phyloP scores from a whole-genome alignment of 2,888 invertebrate species.

The Chalcis sispes region DNA sequence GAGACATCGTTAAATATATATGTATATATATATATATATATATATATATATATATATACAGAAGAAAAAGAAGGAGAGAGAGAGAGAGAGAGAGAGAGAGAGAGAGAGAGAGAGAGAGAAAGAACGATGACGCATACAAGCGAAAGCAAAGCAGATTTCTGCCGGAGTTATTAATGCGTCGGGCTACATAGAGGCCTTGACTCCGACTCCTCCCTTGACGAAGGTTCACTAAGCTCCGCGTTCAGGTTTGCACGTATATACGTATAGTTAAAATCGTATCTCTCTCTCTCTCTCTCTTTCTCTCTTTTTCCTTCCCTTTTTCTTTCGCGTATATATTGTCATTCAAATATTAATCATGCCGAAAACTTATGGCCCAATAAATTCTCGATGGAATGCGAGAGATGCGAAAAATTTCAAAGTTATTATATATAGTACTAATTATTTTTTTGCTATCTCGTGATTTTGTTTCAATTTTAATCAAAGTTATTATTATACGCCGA shows the following conservation, averaged over 20 bases:
- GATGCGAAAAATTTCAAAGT: not conserved
- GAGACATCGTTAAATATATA: too few species aligned
- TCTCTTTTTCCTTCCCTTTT: too few species aligned
- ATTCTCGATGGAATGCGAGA: not conserved
- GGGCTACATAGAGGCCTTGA: constrained; percentile 29
- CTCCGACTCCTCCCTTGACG: constrained; percentile 71
- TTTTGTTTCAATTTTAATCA: too few species aligned
- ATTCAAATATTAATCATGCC: not conserved
- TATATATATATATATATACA: too few species aligned
- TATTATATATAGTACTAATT: too few species aligned
- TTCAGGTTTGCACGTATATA: constrained; percentile 52
- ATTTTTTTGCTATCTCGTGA: too few species aligned
- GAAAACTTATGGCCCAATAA: not conserved
- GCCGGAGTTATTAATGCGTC: constrained; percentile 52
- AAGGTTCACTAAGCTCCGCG: constrained; percentile 65
- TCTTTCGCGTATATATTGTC: not conserved
- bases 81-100: too few species aligned
- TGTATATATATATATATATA: too few species aligned
- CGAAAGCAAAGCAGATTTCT: constrained; percentile 3
- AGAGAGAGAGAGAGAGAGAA: too few species aligned
- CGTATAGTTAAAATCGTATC: constrained; percentile 60
- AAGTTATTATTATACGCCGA: too few species aligned
- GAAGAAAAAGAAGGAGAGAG: too few species aligned
- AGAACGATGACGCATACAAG: constrained; percentile 26
- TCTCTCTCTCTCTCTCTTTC: too few species aligned